phyloP scores from a whole-genome alignment of 2,797 vertebrate genomes.

The Ceyx erithaca region DNA sequence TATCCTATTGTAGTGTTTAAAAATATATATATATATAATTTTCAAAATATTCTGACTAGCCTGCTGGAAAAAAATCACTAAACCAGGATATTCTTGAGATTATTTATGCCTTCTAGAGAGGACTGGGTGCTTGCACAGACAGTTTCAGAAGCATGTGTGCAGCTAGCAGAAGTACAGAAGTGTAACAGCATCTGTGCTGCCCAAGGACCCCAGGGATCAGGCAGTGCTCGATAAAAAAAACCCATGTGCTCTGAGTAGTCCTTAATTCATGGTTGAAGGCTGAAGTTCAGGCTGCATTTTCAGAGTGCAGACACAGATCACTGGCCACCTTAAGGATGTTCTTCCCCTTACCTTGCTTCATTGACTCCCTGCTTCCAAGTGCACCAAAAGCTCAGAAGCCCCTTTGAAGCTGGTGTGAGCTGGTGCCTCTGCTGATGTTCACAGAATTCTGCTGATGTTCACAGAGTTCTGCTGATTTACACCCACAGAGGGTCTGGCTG shows the following conservation, averaged over 20 bases:
- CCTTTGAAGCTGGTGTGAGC: background rate
- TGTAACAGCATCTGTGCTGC: rapidly evolving
- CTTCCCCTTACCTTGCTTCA: background rate
- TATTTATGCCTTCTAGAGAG: background rate
- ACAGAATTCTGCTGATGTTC: background rate
- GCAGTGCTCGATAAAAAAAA: background rate
- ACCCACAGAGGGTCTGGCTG: background rate
- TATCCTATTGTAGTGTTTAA: background rate
- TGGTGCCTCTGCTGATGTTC: background rate
- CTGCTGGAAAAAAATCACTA: background rate
- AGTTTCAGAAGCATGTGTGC: background rate
- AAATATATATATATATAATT: background rate
- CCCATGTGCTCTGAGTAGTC: background rate
- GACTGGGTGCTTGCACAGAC: background rate
- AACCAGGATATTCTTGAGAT: background rate
- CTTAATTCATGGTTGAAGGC: background rate
- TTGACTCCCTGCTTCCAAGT: background rate
- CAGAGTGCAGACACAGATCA: slow-evolving; percentile 24
- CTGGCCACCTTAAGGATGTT: background rate
- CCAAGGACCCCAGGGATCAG: background rate
- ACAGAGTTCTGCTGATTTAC: background rate
- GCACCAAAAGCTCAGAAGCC: background rate
- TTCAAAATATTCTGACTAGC: background rate
- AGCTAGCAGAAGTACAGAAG: background rate
- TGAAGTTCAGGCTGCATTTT: background rate